Evolutionary conservation across 37 sponge, comb jelly and placozoan species (phyloP).

Genomic region (Axinella damicornis): DNA sequence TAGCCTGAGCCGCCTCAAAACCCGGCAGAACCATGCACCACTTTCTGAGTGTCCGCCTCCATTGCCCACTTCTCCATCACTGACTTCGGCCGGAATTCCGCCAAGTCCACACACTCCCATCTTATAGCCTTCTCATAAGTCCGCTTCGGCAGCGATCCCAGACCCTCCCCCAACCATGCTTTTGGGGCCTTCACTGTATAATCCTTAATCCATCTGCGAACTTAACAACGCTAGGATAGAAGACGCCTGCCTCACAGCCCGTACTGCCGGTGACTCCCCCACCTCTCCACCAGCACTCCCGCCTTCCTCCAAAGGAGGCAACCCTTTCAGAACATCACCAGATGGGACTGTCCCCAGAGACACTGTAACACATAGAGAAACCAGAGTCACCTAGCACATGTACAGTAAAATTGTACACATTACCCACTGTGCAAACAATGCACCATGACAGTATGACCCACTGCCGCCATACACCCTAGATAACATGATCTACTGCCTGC

Average conservation of each 20-base stretch:
- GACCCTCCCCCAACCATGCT: constrained; percentile 27
- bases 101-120: constrained; percentile 25
- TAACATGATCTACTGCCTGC: too few species aligned
- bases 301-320: neutral
- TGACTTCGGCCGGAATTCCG: constrained; percentile 12
- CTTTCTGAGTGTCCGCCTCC: constrained; percentile 1
- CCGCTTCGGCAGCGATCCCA: constrained; percentile 1
- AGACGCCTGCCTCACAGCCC: neutral
- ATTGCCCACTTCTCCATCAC: neutral
- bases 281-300: neutral
- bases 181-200: neutral
- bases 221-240: neutral
- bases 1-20: neutral
- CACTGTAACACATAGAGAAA: neutral
- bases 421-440: too few species aligned
- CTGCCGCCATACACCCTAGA: too few species aligned
- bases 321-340: neutral
- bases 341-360: constrained; percentile 2
- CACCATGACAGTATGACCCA: too few species aligned
- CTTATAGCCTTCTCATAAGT: neutral
- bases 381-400: too few species aligned
- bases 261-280: neutral
- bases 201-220: neutral
- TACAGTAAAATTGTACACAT: too few species aligned
- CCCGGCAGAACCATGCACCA: constrained; percentile 24